A percentile compares a stretch with the other conserved stretches of the same genome.
Evolutionary conservation across 2,797 vertebrate genomes (phyloP).

Genomic region (Rachycentron canadum): DNA sequence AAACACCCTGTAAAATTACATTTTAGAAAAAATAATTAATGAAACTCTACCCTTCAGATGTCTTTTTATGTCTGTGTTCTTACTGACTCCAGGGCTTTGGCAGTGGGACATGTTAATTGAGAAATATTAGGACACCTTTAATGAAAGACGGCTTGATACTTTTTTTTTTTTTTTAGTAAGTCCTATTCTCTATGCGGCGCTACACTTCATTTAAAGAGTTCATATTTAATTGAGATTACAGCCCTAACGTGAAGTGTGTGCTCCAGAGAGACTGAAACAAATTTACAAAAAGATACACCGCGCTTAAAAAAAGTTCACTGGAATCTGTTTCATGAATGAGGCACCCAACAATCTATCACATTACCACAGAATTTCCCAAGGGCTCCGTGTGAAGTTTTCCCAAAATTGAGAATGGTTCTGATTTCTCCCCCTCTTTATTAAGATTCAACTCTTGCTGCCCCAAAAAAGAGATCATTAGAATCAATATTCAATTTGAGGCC

Average conservation of each 20-base stretch:
- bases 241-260: constrained; percentile 35
- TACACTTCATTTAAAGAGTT: constrained; percentile 58
- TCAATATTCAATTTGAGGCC: constrained; percentile 74
- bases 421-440: constrained; percentile 63
- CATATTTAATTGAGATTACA: constrained; percentile 67
- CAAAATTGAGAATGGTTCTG: constrained; percentile 57
- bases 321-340: constrained; percentile 58
- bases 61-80: constrained; percentile 39
- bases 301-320: constrained; percentile 38
- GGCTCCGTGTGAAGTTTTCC: constrained; percentile 56
- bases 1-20: constrained; percentile 42
- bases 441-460: constrained; percentile 67
- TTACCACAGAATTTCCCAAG: constrained; percentile 58
- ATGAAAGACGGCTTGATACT: constrained; percentile 50
- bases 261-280: constrained; percentile 50
- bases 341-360: constrained; percentile 59
- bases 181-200: constrained; percentile 46
- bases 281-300: constrained; percentile 55
- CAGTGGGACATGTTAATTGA: constrained; percentile 52
- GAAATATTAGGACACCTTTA: constrained; percentile 64
- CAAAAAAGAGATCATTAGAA: constrained; percentile 75
- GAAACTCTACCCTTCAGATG: constrained; percentile 37
- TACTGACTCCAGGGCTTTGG: constrained; percentile 51
- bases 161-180: constrained; percentile 43
- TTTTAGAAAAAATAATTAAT: constrained; percentile 44